Conservation (phyloP, 2,888 invertebrate species). For the Ochropleura leucogaster region DNA sequence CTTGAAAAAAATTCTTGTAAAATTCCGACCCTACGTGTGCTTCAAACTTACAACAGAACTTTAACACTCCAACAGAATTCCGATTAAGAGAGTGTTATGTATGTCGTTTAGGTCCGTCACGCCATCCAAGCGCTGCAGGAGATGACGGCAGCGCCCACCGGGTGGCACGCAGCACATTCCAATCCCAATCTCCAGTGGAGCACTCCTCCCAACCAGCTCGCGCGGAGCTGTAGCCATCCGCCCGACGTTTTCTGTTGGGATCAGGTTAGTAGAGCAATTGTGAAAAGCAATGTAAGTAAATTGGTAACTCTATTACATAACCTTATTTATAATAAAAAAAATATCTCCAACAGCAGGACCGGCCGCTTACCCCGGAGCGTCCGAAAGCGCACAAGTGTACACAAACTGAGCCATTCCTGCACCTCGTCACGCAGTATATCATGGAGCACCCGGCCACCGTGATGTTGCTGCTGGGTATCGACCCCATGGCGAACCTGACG, state of each 20-base stretch:
- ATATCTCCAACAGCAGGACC: constrained; percentile 79
- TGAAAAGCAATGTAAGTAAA: neutral
- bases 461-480: constrained; percentile 93
- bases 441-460: constrained; percentile 94
- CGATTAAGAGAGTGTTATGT: constrained; percentile 4
- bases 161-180: constrained; percentile 94
- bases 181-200: constrained; percentile 94
- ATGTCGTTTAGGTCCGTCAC: constrained; percentile 92
- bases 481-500: constrained; percentile 89
- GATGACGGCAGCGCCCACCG: constrained; percentile 93
- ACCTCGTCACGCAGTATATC: constrained; percentile 92
- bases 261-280: constrained; percentile 76
- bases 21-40: constrained; percentile 14
- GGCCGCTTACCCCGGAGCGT: constrained; percentile 83
- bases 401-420: constrained; percentile 92
- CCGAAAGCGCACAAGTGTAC: constrained; percentile 86
- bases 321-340: constrained; percentile 8
- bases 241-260: constrained; percentile 96
- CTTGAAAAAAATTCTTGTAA: constrained; percentile 39
- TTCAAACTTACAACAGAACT: constrained; percentile 41
- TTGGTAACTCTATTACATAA: neutral
- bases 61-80: constrained; percentile 15
- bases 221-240: constrained; percentile 95
- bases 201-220: constrained; percentile 90
- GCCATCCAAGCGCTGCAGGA: constrained; percentile 96